Base-by-base conservation (phyloP, 1,140 invertebrate genomes). In the Monochamus saltuarius region DNA sequence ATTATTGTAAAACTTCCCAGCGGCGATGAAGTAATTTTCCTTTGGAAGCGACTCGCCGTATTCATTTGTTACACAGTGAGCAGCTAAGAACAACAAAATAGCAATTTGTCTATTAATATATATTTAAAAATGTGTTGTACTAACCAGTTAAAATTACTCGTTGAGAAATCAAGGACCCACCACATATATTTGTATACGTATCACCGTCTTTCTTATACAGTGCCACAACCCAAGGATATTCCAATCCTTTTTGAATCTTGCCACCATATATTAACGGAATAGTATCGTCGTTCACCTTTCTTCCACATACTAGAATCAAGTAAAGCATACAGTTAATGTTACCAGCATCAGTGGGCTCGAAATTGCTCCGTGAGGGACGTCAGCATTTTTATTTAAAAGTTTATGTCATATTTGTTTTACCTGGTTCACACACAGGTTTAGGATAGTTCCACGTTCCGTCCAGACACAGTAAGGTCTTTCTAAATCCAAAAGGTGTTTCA, bases 141-240 rank as follows among this genome's bases (percentile, higher is more conserved):
- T 39, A 8, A 54, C 51, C 51, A 7, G 51, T 54, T 16, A 54
- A 6, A 19, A 54, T 16, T n/a, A 54, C 35, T 17, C 37, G 16
- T 6, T 10, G 37, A 22, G 7, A 40, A 8, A 54, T 4, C 6
- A 54, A 13, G 7, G 51, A 40, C n/a, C 51, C 51, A 9, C 51
- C 51, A 40, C 51, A 54, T 7, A 34, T 40, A 40, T 54, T 54
- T 10, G 16, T 11, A 9, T 17, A 40, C 10, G 19, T 8, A 7
- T 37, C 37, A 3, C n/a, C n/a, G 17, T 17, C 9, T 7, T 40
- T 54, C 10, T 34, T 14, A 37, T 40, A 54, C 3, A 54, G 2
- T 11, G 51, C 51, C n/a, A 16, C 22, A 13, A 54, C 36, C 51
- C 51, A 54, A 1, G 51, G 51, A 54, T 54, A 54, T 40, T 54